Conservation (phyloP, 2,113 vertebrate species). For the Microtus richardsoni region DNA sequence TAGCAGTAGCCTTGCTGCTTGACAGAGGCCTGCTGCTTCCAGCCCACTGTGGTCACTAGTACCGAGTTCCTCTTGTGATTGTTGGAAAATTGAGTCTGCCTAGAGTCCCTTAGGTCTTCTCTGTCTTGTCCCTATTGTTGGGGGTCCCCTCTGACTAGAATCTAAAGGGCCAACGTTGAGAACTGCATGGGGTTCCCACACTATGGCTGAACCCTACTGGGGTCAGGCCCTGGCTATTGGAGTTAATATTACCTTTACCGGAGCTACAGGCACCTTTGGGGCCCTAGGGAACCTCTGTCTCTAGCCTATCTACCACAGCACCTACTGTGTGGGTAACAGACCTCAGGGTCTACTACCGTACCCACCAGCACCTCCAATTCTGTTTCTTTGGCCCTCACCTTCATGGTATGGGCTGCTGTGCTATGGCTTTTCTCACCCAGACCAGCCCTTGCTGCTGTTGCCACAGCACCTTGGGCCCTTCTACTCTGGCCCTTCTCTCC, state of each 20-base stretch:
- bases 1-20: background rate
- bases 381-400: background rate
- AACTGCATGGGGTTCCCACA: background rate
- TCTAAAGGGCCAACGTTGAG: background rate
- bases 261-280: background rate
- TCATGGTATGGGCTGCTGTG: background rate
- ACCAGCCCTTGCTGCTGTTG: conserved; percentile 69
- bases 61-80: background rate
- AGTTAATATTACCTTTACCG: background rate
- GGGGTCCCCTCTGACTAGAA: background rate
- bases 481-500: background rate
- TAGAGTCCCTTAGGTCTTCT: background rate
- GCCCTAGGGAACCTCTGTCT: background rate
- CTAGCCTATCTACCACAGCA: background rate
- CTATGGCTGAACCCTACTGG: background rate
- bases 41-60: background rate
- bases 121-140: background rate
- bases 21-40: background rate
- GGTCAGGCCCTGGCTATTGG: background rate
- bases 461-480: conserved; percentile 28
- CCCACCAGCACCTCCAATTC: background rate
- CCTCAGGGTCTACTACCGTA: background rate
- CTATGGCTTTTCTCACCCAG: conserved; percentile 74
- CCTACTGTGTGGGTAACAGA: background rate
- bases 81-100: background rate